Conservation (phyloP, 2,113 vertebrate genomes). For the Galbula dea region DNA sequence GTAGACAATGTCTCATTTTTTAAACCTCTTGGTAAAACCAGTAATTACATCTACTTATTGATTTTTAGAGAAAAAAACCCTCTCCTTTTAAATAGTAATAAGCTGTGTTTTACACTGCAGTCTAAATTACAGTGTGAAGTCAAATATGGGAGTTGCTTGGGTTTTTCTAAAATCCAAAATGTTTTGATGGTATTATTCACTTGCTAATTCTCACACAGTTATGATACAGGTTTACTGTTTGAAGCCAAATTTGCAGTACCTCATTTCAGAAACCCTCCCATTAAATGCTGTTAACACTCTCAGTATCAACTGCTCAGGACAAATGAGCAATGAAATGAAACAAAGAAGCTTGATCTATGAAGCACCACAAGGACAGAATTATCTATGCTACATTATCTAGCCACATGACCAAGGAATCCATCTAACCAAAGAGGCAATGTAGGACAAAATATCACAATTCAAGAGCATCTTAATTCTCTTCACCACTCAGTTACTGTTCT, state of each 20-base stretch:
- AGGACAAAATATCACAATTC: not conserved
- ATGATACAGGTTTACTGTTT: not conserved
- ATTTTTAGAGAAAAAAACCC: not conserved
- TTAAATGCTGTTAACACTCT: not conserved
- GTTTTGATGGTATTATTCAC: not conserved
- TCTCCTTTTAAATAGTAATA: constrained; percentile 4
- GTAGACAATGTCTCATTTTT: not conserved
- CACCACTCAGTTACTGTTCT: not conserved
- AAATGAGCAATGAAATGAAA: not conserved
- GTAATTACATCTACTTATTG: not conserved
- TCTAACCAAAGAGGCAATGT: not conserved
- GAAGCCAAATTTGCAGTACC: not conserved
- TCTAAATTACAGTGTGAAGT: not conserved
- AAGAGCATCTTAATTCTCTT: constrained; percentile 19
- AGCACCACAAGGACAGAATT: not conserved
- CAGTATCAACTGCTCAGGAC: not conserved
- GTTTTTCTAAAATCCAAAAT: not conserved
- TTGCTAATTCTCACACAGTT: not conserved
- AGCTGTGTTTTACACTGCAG: not conserved
- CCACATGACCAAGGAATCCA: not conserved
- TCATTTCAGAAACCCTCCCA: not conserved
- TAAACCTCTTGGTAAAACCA: not conserved
- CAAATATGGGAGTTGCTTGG: not conserved
- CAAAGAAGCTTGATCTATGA: not conserved
- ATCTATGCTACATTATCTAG: not conserved